Base-by-base conservation (phyloP, 2,113 vertebrate genomes). In the Nycticebus coucang region DNA sequence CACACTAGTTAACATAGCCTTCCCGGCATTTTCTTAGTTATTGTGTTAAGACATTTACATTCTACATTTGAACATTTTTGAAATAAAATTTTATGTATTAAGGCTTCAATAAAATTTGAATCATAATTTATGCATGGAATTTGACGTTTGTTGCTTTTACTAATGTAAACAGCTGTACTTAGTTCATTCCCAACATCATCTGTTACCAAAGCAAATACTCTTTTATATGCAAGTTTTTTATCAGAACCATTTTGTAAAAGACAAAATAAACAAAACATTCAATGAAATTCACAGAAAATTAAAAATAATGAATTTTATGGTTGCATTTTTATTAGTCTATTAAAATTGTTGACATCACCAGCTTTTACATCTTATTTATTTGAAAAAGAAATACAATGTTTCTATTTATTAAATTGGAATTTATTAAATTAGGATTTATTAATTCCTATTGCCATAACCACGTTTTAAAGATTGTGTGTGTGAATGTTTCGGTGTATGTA, bases 351-450 rank as follows among this genome's bases (percentile, higher is more conserved):
- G 69, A 30, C 59, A 82, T 35, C 93, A 83, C 28, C 30, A 84
- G 33, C 41, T 45, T 96, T 97, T 97, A 53, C 24, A 78, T 89
- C 84, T 89, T 95, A 92, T 97, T 97, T 96, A 10, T 0, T 94
- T 97, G 96, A 96, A 95, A 30, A 95, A 75, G 37, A 97, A 96
- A 82, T 89, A 13, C 37, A 82, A 81, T 15, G 91, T 93, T 94
- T 82, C 79, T 96, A 72, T 96, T 97, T 97, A 98, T 96, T 92
- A 90, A 89, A 80, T 57, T 95, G 24, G 57, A 94, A 88, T 96
- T 96, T 95, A 97, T 97, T 92, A 90, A 89, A 80, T 57, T 95
- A 24, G 57, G 94, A 88, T 96, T 96, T 95, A 97, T 97, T 97
- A 80, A 80, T 84, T 95, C 78, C 21, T 96, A 84, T 94, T 92